Percentiles rank a stretch among this genome's conserved stretches.
Conservation (phyloP, 2,888 invertebrate species). For the Drosophila tripunctata region DNA sequence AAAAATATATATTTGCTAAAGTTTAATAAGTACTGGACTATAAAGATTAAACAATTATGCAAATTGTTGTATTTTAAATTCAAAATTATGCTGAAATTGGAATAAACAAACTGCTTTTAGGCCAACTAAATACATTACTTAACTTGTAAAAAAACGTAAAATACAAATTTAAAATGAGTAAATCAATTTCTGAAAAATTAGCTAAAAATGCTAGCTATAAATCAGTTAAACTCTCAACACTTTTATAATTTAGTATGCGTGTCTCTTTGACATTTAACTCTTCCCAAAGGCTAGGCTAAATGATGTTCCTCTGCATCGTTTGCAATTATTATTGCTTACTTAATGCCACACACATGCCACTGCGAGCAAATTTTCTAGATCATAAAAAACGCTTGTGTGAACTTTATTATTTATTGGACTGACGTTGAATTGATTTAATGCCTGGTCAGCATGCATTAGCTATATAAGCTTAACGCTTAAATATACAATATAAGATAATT, state of each 20-base stretch:
- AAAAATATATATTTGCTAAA: too few relatives aligned
- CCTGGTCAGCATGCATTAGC: background rate
- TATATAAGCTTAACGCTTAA: background rate
- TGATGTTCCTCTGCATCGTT: slow-evolving; percentile 56
- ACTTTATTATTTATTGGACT: background rate
- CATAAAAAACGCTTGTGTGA: background rate
- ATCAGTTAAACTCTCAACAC: background rate
- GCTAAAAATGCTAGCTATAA: background rate
- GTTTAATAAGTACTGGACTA: too few relatives aligned
- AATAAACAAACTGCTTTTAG: too few relatives aligned
- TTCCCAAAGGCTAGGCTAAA: slow-evolving; percentile 18
- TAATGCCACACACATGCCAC: slow-evolving; percentile 13
- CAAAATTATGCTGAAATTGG: too few relatives aligned
- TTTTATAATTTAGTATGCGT: background rate
- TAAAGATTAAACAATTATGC: too few relatives aligned
- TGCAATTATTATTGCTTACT: slow-evolving; percentile 73
- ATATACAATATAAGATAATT: too few relatives aligned
- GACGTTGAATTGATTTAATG: background rate
- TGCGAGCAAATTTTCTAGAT: slow-evolving; percentile 1
- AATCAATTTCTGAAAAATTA: too few relatives aligned
- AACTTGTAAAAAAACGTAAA: too few relatives aligned
- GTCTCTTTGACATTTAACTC: slow-evolving; percentile 32
- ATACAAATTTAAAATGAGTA: too few relatives aligned
- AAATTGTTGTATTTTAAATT: too few relatives aligned
- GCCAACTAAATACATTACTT: too few relatives aligned